Conservation (phyloP, 2,888 invertebrate genomes). For the Melangyna quadrimaculata region DNA sequence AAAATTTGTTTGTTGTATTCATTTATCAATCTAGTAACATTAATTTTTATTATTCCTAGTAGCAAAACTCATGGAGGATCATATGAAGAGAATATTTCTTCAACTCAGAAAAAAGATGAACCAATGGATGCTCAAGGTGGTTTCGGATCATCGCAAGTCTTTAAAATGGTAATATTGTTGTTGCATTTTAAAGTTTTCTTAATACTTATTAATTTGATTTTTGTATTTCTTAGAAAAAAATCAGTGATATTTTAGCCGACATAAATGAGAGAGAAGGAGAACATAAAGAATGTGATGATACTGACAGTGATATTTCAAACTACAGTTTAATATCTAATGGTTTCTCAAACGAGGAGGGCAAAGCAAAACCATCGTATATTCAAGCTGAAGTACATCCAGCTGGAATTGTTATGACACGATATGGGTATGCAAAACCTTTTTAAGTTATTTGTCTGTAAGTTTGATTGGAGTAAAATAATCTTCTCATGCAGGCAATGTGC, state of each 20-base stretch:
- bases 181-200: too few relatives aligned
- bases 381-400: constrained; percentile 84
- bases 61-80: background rate
- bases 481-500: too few relatives aligned
- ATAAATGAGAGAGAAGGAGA: constrained; percentile 74
- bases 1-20: background rate
- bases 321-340: constrained; percentile 76
- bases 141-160: background rate
- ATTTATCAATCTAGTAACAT: background rate
- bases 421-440: constrained; percentile 82
- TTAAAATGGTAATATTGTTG: background rate
- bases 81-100: background rate
- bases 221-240: background rate
- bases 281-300: constrained; percentile 43
- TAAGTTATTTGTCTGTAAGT: background rate
- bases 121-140: background rate
- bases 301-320: constrained; percentile 73
- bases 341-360: constrained; percentile 74
- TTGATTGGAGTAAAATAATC: too few relatives aligned
- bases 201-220: background rate
- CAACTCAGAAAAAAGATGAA: background rate
- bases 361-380: constrained; percentile 10
- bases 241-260: constrained; percentile 75
- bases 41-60: background rate
- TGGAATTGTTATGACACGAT: constrained; percentile 88